Evolutionary conservation across 2,113 vertebrate species (phyloP), one percentile per base, ranked within the genome.

Genomic region (Ptilorrhoa leucosticta): DNA sequence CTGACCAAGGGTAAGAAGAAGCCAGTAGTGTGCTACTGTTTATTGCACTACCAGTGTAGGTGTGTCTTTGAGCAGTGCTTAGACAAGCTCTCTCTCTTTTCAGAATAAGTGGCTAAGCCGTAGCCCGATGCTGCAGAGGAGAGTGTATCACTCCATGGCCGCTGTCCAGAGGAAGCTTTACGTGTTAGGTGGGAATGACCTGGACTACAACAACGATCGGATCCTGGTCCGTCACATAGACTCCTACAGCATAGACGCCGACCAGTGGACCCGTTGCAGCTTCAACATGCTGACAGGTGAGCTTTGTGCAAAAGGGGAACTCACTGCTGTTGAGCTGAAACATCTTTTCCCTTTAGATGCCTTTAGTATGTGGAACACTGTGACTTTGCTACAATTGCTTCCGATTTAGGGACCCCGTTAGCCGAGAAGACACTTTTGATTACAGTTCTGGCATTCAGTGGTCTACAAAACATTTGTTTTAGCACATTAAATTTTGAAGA

Each of bases 61-160:
- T 26, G 15, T 7, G 9, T 17, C 53, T 57, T 20, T 37, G 64
- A 56, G 85, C 70, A 39, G 39, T 47, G 54, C 79, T 92, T 57
- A 90, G 70, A 27, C 28, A 24, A 75, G 27, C 53, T 78, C 44
- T 63, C n/a, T 57, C 7, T 60, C n/a, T 85, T 83, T 76, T 9
- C 96, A 99, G 99, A 99, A 99, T 81, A 98, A 99, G 97, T 99
- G 99, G 99, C 69, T 99, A 51, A 98, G 98, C 65, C 99, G 98
- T 10, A 99, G 99, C 96, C 99, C 99, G 11, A 99, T 99, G 99
- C 93, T 99, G 66, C 99, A 99, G 98, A 98, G 99, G 96, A 98
- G 99, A 39, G 99, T 99, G 61, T 99, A 99, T 93, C 99, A 99
- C 82, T 99, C 99, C 83, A 99, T 99, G 99, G 99, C 99, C 15